phyloP scores from a whole-genome alignment of 2,113 vertebrate genomes.

The Forbesichthys agassizii region DNA sequence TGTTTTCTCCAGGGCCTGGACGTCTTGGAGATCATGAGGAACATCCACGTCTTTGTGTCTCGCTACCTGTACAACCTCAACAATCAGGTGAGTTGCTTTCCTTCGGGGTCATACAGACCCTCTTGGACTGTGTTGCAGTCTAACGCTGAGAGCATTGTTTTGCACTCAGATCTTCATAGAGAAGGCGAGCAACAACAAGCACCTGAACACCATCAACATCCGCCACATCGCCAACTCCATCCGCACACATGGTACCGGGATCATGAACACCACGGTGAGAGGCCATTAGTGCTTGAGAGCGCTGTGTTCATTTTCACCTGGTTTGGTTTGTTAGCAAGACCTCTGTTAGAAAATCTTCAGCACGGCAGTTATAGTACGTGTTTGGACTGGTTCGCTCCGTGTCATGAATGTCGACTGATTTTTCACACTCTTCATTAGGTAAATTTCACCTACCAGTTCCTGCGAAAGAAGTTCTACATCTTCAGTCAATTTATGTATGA shows the following conservation, averaged over 20 bases:
- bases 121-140: neutral
- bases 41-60: conserved; percentile 98
- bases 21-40: conserved; percentile 99
- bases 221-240: conserved; percentile 98
- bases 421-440: conserved; percentile 75
- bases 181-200: conserved; percentile 98
- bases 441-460: conserved; percentile 98
- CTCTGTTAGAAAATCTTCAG: neutral
- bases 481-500: conserved; percentile 99
- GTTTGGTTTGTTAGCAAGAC: neutral
- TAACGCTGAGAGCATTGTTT: neutral
- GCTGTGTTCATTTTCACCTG: neutral
- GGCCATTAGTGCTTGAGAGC: neutral
- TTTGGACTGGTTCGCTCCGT: too few relatives aligned
- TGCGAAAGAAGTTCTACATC: conserved; percentile 98
- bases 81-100: conserved; percentile 84
- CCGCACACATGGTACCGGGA: conserved; percentile 96
- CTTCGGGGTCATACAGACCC: neutral
- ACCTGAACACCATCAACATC: conserved; percentile 99
- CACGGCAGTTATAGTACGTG: too few relatives aligned
- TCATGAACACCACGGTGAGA: conserved; percentile 98
- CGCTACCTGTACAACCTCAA: conserved; percentile 98
- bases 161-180: conserved; percentile 95
- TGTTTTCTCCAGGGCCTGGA: conserved; percentile 87
- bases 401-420: neutral